Evolutionary conservation across 2,797 vertebrate genomes (phyloP), one percentile per base, ranked within the genome.

Genomic region (Parauchenoglanis punctatus): DNA sequence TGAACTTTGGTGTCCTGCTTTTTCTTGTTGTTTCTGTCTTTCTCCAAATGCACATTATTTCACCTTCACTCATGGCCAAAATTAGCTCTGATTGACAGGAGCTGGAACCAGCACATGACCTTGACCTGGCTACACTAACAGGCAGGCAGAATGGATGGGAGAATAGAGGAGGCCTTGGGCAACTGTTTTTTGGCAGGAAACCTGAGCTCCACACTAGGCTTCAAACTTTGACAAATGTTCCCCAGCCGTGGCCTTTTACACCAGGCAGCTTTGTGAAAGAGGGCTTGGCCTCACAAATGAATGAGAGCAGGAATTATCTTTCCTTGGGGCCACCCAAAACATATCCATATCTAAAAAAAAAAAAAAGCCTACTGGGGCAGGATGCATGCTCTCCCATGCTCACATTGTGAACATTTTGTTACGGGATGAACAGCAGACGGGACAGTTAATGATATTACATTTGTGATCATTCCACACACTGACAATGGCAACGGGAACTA

Each of bases 141-240:
- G 68, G 23, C 49, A 63, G 46, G 59, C 59, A 61, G 67, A 83
- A 72, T 44, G 8, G 4, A 4, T 4, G 35, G 61, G 40, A 84
- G 68, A 85, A 67, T 18, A 23, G 7, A 78, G 58, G 23, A 81
- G 86, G 58, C 85, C 49, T 83, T 87, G 81, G 61, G 86, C 89
- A 91, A 88, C 87, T 88, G 88, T 72, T 72, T 68, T 80, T 56
- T 89, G 67, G 54, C 75, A 86, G 87, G 88, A 70, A 91, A 92
- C 88, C 87, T 81, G 90, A 93, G 82, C 89, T 88, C 23, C 35
- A 85, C 54, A 54, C 87, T 59, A 78, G 89, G 89, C 86, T 89
- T 90, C 83, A 89, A 87, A 59, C 87, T 89, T 44, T 86, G 91
- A 93, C 92, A 89, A 91, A 93, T 92, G 89, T 86, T 86, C 86